Base-by-base conservation (phyloP, 2,888 invertebrate species). In the Diploptera punctata region DNA sequence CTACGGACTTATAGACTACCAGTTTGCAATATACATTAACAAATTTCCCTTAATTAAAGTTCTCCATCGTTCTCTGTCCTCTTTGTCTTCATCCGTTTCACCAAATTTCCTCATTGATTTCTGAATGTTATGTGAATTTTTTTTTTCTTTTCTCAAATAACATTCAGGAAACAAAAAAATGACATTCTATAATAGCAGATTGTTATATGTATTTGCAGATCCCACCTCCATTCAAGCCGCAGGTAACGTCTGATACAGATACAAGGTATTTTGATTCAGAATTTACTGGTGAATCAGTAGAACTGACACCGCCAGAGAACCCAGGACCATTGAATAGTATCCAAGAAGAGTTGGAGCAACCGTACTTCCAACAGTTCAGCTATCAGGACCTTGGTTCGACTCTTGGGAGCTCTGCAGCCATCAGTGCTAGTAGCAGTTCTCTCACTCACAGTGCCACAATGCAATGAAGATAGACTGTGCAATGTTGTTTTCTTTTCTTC, bases 241-340 rank as follows among this genome's bases (percentile, higher is more conserved):
- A 92, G 84, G 98, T 99, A 77, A 92, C 93, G 75, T 95, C 94
- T 54, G 99, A 99, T 81, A 98, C 94, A 65, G 99, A 99, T 85
- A 99, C 99, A 76, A 88, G 94, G 76, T 99, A 99, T 86, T 99
- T 99, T 85, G 99, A 99, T 85, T 93, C 95, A 75, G 97, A 98
- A 86, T 99, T 99, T 87, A 99, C 99, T 3, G 96, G 96, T 75
- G 98, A 98, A 85, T 93, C 95, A 79, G 97, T 99, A 16, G 95
- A 97, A 84, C 86, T 99, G 78, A 98, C 99, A 75, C 99, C 98
- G 72, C 98, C 98, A 26, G 95, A 94, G 82, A 87, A 88, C 77
- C 86, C 82, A 13, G 85, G 85, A 13, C 84, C 85, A n/a, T 81
- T 90, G 62, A 86, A 86, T 77, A 86, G 87, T 70, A 89, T 90